Conservation (phyloP, 2,888 invertebrate genomes). For the Allolobophora icterica region DNA sequence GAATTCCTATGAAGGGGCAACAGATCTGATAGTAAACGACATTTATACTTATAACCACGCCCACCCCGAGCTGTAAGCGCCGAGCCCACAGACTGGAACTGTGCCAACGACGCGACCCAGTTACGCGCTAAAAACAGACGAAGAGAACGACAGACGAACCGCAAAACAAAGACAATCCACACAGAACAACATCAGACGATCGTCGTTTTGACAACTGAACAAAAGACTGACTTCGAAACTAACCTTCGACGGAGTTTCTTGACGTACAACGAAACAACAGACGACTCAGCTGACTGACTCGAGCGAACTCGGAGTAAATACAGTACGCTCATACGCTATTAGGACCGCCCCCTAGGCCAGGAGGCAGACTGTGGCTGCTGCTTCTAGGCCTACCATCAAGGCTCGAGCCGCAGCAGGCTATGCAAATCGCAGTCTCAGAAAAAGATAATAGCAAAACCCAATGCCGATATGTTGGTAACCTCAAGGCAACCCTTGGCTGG, state of each 20-base stretch:
- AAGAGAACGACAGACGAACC: not conserved
- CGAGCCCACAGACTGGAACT: not conserved
- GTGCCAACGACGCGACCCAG: constrained; percentile 10
- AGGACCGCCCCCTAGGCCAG: not conserved
- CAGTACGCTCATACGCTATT: not conserved
- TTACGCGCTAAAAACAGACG: not conserved
- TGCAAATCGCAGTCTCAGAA: not conserved
- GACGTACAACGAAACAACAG: not conserved
- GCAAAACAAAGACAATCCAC: not conserved
- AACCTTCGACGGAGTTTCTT: constrained; percentile 1
- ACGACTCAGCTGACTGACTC: not conserved
- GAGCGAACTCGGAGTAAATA: not conserved
- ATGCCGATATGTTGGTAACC: not conserved
- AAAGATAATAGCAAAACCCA: not conserved
- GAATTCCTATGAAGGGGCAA: too few relatives aligned
- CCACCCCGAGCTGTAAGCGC: too few relatives aligned
- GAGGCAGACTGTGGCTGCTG: not conserved
- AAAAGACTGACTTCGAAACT: not conserved
- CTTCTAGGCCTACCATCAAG: not conserved
- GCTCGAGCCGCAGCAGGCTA: not conserved
- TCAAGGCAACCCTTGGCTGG: not conserved
- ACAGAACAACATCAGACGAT: not conserved
- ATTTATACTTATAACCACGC: too few relatives aligned
- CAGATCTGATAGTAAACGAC: too few relatives aligned
- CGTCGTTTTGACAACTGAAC: not conserved